Base-by-base conservation (phyloP, 1,140 invertebrate species). In the Manduca sexta region DNA sequence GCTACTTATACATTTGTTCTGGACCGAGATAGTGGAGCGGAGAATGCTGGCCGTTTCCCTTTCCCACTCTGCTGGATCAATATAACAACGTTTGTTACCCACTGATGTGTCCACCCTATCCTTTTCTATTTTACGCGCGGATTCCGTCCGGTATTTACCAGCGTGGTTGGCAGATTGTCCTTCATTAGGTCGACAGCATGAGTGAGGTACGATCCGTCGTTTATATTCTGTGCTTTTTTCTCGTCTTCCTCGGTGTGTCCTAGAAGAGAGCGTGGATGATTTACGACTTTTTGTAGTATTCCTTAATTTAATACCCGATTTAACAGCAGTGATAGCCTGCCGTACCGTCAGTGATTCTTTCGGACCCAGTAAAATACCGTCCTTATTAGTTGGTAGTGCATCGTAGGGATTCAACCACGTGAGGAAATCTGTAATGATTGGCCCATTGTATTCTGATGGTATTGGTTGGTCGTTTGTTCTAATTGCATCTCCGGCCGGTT, bases 31-130 rank as follows among this genome's bases (percentile, higher is more conserved):
- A 5, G 82, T 85, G 3, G 82, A 73, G 16, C 82, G 65, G 18
- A 82, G 65, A 40, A 85, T 84, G 68, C 82, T 84, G 43, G 80
- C 78, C 3, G 82, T 84, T 64, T 85, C 80, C 18, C 77, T 68
- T 65, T 87, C 86, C 84, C 84, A 86, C 35, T 82, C 71, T 11
- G 62, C 49, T 6, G 86, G 86, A 56, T 87, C 86, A 50, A 87
- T 87, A 47, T 87, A 87, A 64, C 86, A 87, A 35, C 86, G 69
- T 61, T 87, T 87, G 58, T 87, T 87, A 54, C 86, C 86, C 43
- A 87, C 86, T 35, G 86, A 86, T 59, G 72, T 82, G 38, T 84
- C 73, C 18, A 76, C 56, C 42, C 77, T 80, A 0, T 66, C 64
- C 52, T 72, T 83, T 12, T 70, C 69, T 2, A 54, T 34, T 66